Conservation (phyloP, 2,888 invertebrate species). For the Chloromyia formosa region DNA sequence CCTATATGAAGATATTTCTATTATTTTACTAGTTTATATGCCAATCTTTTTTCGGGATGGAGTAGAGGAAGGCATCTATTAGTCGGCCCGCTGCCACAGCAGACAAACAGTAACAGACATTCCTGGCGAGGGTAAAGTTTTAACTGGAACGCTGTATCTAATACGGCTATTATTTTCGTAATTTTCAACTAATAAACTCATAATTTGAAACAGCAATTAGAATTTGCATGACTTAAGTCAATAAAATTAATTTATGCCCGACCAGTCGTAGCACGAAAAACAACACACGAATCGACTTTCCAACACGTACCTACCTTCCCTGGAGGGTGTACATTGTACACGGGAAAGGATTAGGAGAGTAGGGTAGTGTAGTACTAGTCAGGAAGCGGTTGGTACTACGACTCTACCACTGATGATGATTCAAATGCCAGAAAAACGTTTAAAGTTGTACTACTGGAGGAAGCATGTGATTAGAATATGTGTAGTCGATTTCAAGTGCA, state of each 20-base stretch:
- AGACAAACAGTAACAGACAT: background rate
- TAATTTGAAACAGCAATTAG: constrained; percentile 44
- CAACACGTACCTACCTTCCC: background rate
- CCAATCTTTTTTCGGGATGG: background rate
- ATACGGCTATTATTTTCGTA: constrained; percentile 35
- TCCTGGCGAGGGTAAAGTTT: background rate
- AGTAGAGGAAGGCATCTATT: background rate
- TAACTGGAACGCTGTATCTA: constrained; percentile 5
- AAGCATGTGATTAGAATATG: no score
- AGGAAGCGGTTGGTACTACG: no score
- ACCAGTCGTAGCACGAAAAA: constrained; percentile 29
- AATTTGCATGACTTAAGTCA: constrained; percentile 45
- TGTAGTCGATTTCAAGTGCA: no score
- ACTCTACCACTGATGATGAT: no score
- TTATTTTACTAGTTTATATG: no score
- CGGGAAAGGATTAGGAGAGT: no score
- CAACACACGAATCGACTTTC: background rate
- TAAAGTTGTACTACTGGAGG: no score
- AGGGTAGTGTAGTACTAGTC: no score
- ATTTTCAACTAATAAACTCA: constrained; percentile 45
- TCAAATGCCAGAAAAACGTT: no score
- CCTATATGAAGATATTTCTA: no score
- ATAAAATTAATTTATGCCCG: constrained; percentile 38
- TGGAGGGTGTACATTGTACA: no score
- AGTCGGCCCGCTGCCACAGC: background rate